Evolutionary conservation across 2,888 invertebrate genomes (phyloP).

Genomic region (Aphidoletes aphidimyza): DNA sequence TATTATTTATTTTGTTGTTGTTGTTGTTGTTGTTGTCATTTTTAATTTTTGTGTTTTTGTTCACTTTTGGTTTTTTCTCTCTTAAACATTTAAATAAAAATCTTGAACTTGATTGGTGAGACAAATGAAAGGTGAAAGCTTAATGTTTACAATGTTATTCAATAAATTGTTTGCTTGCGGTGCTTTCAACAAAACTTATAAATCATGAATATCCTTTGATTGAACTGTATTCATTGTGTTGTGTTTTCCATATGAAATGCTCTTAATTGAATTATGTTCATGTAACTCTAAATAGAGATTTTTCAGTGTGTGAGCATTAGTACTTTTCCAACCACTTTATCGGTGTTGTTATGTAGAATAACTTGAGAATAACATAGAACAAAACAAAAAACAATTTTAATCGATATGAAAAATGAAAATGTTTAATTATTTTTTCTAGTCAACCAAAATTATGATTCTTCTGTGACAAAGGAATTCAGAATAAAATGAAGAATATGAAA

Average conservation of each 20-base stretch:
- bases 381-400: too few relatives aligned
- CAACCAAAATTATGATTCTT: too few relatives aligned
- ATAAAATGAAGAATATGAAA: too few relatives aligned
- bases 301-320: too few relatives aligned
- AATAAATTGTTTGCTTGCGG: not conserved
- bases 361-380: too few relatives aligned
- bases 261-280: conserved; percentile 17
- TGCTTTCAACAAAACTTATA: not conserved
- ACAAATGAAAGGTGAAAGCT: not conserved
- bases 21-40: not conserved
- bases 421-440: too few relatives aligned
- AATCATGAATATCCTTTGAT: not conserved
- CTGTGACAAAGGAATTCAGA: too few relatives aligned
- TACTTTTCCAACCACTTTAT: too few relatives aligned
- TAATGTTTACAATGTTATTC: conserved; percentile 31
- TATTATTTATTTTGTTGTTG: conserved; percentile 14
- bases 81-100: not conserved
- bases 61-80: not conserved
- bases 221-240: not conserved
- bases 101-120: not conserved
- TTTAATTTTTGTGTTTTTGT: not conserved
- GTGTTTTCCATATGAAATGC: not conserved
- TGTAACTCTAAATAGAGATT: too few relatives aligned
- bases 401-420: too few relatives aligned
- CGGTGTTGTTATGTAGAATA: too few relatives aligned